Evolutionary conservation across 2,888 invertebrate genomes (phyloP).

Genomic region (Rotaria socialis): DNA sequence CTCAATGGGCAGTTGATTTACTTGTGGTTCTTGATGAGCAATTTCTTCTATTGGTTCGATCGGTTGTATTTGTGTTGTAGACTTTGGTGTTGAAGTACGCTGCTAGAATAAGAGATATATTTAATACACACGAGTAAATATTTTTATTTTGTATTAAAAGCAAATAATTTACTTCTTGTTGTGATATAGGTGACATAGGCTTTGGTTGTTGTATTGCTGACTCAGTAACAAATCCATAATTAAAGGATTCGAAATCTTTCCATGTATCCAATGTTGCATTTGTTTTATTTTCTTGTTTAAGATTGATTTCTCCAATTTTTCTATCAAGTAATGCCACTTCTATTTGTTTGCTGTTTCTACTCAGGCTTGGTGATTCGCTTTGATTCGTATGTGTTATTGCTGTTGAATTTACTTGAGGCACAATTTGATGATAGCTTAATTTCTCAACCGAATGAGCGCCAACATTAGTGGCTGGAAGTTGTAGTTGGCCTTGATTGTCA

Average conservation of each 20-base stretch:
- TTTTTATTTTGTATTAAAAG: not conserved
- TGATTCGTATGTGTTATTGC: not conserved
- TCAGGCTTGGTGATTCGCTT: not conserved
- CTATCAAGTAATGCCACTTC: not conserved
- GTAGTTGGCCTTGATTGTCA: not conserved
- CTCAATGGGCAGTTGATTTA: not conserved
- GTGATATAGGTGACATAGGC: not conserved
- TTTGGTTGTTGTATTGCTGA: not conserved
- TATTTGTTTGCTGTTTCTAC: not conserved
- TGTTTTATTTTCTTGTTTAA: not conserved
- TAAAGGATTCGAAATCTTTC: not conserved
- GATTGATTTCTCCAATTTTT: not conserved
- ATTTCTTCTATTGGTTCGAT: not conserved
- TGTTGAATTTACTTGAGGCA: not conserved
- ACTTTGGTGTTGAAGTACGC: not conserved
- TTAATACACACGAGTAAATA: not conserved
- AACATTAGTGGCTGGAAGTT: not conserved
- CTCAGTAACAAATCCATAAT: not conserved
- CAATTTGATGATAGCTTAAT: not conserved
- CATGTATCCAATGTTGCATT: not conserved
- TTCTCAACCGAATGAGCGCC: not conserved
- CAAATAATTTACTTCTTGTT: not conserved
- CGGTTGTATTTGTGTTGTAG: not conserved
- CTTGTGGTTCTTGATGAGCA: not conserved
- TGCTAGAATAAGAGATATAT: not conserved